Percentiles rank a stretch among this genome's conserved stretches.
Evolutionary conservation across 64 coral and sea anemone species (phyloP).

Genomic region (Porites lutea): DNA sequence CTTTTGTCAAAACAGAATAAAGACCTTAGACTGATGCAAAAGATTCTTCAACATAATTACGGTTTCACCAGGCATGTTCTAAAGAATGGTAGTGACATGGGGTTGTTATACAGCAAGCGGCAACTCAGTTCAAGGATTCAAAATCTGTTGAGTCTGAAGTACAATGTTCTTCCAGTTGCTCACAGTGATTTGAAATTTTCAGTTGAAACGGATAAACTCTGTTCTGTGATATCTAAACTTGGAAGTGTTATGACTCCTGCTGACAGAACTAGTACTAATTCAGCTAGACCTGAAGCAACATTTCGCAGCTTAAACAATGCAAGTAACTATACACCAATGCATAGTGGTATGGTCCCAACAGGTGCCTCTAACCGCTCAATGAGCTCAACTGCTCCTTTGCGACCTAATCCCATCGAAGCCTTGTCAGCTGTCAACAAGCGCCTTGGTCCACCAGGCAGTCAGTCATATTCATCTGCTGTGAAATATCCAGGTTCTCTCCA

Average conservation of each 20-base stretch:
- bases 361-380: conserved; percentile 11
- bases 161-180: conserved; percentile 90
- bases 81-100: conserved; percentile 84
- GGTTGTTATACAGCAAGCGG: conserved; percentile 87
- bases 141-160: conserved; percentile 95
- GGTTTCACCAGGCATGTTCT: conserved; percentile 96
- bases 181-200: conserved; percentile 99
- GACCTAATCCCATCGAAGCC: conserved; percentile 72
- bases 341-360: background rate
- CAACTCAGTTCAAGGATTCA: conserved; percentile 98
- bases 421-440: conserved; percentile 86
- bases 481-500: conserved; percentile 36
- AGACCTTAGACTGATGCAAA: conserved; percentile 94
- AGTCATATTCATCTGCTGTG: background rate
- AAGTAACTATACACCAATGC: conserved; percentile 18
- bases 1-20: conserved; percentile 96
- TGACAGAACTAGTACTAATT: conserved; percentile 42
- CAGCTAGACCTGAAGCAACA: conserved; percentile 33
- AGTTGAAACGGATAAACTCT: conserved; percentile 88
- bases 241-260: conserved; percentile 95
- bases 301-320: conserved; percentile 58
- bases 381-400: background rate
- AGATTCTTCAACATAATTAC: conserved; percentile 98
- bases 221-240: conserved; percentile 75
- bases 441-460: conserved; percentile 54